These are phyloP conservation scores for Ormyrus thymus DNA, from an alignment of 2,888 invertebrate species.

Conservation along the genomic window DNA sequence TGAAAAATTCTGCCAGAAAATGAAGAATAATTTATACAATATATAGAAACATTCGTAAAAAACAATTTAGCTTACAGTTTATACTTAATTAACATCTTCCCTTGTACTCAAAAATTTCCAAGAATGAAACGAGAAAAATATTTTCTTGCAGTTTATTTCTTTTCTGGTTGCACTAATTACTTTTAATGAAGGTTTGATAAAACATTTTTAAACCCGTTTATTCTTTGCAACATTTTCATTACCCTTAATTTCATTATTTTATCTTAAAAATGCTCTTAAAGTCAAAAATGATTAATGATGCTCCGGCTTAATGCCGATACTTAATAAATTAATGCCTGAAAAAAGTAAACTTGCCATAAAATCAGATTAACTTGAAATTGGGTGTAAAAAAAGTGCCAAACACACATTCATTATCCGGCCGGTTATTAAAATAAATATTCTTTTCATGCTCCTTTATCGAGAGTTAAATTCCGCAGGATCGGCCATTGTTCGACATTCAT, in stretches of 20 bases:
- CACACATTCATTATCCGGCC: not conserved
- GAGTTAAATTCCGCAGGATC: not conserved
- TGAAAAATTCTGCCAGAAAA: no score
- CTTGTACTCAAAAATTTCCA: no score
- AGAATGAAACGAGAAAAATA: not conserved
- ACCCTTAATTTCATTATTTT: conserved; percentile 18
- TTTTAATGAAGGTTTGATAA: not conserved
- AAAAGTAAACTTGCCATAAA: not conserved
- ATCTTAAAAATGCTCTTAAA: not conserved
- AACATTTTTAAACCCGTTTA: conserved; percentile 4
- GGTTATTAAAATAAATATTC: conserved; percentile 43
- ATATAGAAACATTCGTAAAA: no score
- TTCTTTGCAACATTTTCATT: conserved; percentile 15
- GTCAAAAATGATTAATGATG: conserved; percentile 30
- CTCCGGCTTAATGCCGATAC: conserved; percentile 1
- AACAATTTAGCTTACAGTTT: no score
- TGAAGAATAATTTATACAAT: no score
- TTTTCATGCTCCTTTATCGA: conserved; percentile 19
- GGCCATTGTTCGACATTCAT: conserved; percentile 17
- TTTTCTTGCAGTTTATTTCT: not conserved
- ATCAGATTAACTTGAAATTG: not conserved
- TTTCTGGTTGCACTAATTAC: not conserved
- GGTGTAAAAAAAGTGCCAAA: not conserved
- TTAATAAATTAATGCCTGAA: conserved; percentile 3
- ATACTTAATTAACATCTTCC: no score